Conservation (phyloP, 2,888 invertebrate species). For the Ormyrus pomaceus region DNA sequence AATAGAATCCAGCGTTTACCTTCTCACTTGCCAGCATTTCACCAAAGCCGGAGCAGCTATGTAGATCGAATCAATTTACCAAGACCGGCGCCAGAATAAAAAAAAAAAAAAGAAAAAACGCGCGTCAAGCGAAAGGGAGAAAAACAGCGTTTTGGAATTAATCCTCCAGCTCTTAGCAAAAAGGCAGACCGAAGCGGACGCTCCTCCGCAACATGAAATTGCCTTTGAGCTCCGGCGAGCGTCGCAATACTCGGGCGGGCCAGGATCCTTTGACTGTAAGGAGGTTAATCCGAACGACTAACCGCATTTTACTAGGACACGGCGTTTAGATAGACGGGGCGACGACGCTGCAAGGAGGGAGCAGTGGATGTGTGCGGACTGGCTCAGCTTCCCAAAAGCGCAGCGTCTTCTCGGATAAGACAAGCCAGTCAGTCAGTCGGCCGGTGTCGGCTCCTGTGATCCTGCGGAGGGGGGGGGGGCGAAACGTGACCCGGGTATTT, state of each 20-base stretch:
- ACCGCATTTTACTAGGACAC: constrained; percentile 27
- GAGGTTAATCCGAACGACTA: constrained; percentile 44
- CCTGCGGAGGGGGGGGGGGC: neutral
- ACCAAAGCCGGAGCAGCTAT: too few relatives aligned
- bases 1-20: too few relatives aligned
- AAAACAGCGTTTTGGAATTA: neutral
- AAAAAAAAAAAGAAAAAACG: too few relatives aligned
- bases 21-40: too few relatives aligned
- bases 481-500: constrained; percentile 34
- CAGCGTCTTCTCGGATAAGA: constrained; percentile 18
- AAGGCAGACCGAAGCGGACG: too few relatives aligned
- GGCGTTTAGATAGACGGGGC: constrained; percentile 23
- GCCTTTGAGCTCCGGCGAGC: neutral
- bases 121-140: neutral
- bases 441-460: neutral
- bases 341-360: neutral
- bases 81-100: neutral
- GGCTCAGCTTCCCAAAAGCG: constrained; percentile 19
- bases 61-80: constrained; percentile 11
- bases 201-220: too few relatives aligned
- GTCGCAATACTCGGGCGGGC: neutral
- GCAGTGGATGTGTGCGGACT: neutral
- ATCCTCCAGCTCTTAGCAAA: too few relatives aligned
- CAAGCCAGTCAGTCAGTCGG: neutral
- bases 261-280: constrained; percentile 39